phyloP scores from a whole-genome alignment of 2,888 invertebrate species.

The Dromius quadrimaculatus region DNA sequence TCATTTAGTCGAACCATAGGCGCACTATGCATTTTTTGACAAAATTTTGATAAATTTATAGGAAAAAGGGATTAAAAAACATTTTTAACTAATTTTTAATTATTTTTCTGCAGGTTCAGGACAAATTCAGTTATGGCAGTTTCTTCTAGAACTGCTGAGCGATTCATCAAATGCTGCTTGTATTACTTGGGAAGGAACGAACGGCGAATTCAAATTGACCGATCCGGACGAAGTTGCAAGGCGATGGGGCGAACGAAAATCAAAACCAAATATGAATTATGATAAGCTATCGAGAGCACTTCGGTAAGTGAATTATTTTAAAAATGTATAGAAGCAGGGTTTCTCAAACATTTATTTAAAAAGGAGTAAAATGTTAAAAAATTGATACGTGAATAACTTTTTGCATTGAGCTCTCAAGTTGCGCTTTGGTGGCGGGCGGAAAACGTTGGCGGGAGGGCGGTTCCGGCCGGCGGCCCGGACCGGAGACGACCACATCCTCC shows the following conservation, averaged over 20 bases:
- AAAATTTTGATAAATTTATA: too few species aligned
- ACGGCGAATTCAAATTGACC: constrained; percentile 98
- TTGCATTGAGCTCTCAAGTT: not conserved
- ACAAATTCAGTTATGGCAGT: constrained; percentile 99
- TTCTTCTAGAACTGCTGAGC: constrained; percentile 94
- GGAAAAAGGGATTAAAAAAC: too few species aligned
- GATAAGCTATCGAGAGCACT: constrained; percentile 98
- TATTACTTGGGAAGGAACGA: constrained; percentile 99
- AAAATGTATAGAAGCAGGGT: too few species aligned
- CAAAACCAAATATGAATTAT: constrained; percentile 99
- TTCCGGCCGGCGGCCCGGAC: constrained; percentile 41
- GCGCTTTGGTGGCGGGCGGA: constrained; percentile 3
- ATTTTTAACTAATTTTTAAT: constrained; percentile 1
- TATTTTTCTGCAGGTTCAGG: constrained; percentile 79
- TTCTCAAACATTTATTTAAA: too few species aligned
- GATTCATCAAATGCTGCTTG: constrained; percentile 96
- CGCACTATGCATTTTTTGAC: too few species aligned
- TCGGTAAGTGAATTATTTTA: too few species aligned
- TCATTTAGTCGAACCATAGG: too few species aligned
- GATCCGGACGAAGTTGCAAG: constrained; percentile 99
- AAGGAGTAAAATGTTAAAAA: not conserved
- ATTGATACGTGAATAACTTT: not conserved
- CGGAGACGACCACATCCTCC: constrained; percentile 42
- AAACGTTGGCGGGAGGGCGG: constrained; percentile 11
- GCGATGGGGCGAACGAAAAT: constrained; percentile 98